These are phyloP conservation scores for Coptodon bakossiorum DNA, from an alignment of 2,113 vertebrate species.

Conservation along the genomic window DNA sequence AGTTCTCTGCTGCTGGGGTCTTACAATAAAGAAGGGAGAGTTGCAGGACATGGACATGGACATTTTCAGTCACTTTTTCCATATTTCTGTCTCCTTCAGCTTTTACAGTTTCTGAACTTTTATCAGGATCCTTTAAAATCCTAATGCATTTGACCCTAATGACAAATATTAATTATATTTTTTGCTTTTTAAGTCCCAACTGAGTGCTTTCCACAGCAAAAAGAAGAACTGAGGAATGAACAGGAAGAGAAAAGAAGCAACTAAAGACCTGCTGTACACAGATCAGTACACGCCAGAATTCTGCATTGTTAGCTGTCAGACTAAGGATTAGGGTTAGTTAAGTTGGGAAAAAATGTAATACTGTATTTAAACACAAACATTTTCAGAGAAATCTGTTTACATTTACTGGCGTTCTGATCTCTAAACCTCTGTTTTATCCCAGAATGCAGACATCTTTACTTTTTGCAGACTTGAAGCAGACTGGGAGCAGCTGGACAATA, in stretches of 20 bases:
- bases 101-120: background rate
- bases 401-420: background rate
- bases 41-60: rapidly evolving
- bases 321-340: background rate
- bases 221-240: background rate
- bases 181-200: background rate
- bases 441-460: background rate
- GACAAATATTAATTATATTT: background rate
- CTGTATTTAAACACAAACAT: background rate
- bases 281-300: background rate
- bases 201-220: background rate
- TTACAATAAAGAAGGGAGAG: background rate
- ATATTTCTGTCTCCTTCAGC: background rate
- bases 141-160: background rate
- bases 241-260: background rate
- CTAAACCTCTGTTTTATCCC: rapidly evolving
- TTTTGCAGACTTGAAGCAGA: background rate
- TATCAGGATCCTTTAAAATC: background rate
- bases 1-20: background rate
- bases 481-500: background rate
- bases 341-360: background rate
- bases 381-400: background rate
- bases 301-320: background rate
- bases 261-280: background rate
- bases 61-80: background rate